Evolutionary conservation across 2,888 invertebrate species (phyloP), one percentile per base, ranked within the genome.

Genomic region (Phaonia tiefii): DNA sequence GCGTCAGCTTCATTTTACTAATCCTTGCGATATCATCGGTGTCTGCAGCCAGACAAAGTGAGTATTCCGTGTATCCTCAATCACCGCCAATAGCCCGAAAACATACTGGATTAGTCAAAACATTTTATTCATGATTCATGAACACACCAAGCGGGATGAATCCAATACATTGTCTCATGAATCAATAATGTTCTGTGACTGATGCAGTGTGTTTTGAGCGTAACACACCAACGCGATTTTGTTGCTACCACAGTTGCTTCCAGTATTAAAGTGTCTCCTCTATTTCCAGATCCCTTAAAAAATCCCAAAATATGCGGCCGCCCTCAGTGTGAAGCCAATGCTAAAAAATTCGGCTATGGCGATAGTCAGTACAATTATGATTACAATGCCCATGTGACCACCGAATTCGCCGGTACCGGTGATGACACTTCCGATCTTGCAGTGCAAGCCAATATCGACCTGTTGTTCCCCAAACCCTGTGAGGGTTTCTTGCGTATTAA

Each of bases 291-390:
- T 92, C 94, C 94, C 1, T 90, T 95, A 3, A 94, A 94, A 91
- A 93, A 95, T 90, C 94, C 95, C 0, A 93, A 93, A 84, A 93
- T 95, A 85, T 95, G 95, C 88, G 95, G 95, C 39, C 91, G 93
- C 60, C 95, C 95, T 42, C 91, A 92, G 84, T 95, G 95, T 88
- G 91, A 92, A 86, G 25, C 65, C 1, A 80, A 81, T 17, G 86
- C 85, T 7, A 90, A 89, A 1, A 91, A 91, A 84, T 91, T 91
- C 56, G 86, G 82, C 7, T 91, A 88, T 67, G 84, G 78, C 11
- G 86, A 87, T 8, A 84, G 84, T 31, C 78, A 88, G 5, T 95
- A 96, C 88, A 92, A 93, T 86, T 96, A 96, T 90, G 93, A 93
- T 63, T 96, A 96, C 88, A 92, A 92, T 84, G 93, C 95, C 8